Evolutionary conservation across 2,888 invertebrate species (phyloP).

Genomic region (Pomacea canaliculata): DNA sequence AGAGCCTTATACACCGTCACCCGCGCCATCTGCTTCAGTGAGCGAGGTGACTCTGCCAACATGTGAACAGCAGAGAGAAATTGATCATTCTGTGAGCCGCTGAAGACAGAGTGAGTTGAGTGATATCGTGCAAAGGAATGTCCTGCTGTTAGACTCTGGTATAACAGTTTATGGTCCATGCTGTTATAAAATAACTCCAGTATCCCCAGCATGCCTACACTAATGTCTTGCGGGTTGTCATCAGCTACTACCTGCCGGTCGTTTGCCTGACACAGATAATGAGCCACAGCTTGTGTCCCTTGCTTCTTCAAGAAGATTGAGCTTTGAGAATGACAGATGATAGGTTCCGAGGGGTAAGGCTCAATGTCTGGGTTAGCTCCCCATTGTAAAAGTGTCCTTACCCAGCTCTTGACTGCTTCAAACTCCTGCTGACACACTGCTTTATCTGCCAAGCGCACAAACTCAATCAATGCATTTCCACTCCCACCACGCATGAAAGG

Average conservation of each 20-base stretch:
- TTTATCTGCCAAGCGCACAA: slow-evolving; percentile 77
- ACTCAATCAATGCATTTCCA: slow-evolving; percentile 78
- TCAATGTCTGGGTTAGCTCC: slow-evolving; percentile 81
- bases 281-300: slow-evolving; percentile 72
- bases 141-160: slow-evolving; percentile 78
- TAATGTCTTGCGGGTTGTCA: not conserved
- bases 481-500: slow-evolving; percentile 55
- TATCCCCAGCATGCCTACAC: slow-evolving; percentile 72
- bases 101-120: slow-evolving; percentile 72
- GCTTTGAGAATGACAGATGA: slow-evolving; percentile 73
- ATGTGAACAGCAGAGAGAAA: slow-evolving; percentile 74
- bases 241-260: slow-evolving; percentile 56
- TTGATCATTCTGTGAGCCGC: slow-evolving; percentile 29
- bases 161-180: slow-evolving; percentile 80
- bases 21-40: slow-evolving; percentile 80
- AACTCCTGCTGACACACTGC: slow-evolving; percentile 79
- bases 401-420: slow-evolving; percentile 79
- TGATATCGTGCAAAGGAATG: slow-evolving; percentile 74
- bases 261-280: slow-evolving; percentile 75
- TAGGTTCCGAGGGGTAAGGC: slow-evolving; percentile 72
- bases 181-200: slow-evolving; percentile 73
- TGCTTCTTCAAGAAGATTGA: slow-evolving; percentile 73
- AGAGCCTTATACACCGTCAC: slow-evolving; percentile 80
- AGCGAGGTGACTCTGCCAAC: slow-evolving; percentile 78
- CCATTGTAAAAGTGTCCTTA: slow-evolving; percentile 80